Base-by-base conservation (phyloP, 2,888 invertebrate genomes). In the Euclidia mi region DNA sequence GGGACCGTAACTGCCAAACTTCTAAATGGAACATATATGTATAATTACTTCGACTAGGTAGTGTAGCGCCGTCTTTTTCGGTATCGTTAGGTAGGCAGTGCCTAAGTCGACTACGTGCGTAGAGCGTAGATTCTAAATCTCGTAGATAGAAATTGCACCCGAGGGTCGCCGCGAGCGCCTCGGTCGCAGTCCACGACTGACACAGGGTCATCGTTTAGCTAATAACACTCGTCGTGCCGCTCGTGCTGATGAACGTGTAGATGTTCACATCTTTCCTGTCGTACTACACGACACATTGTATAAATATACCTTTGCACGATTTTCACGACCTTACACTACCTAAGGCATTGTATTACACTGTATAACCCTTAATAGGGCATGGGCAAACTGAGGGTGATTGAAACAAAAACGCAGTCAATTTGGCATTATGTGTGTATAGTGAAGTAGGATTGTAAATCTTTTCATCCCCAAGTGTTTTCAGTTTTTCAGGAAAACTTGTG, bases 51-150 rank as follows among this genome's bases (percentile, higher is more conserved):
- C 56, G 47, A 58, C 46, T 71, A 69, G 64, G 72, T 86, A 84
- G 83, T 56, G 77, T 87, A 86, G 82, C 76, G 85, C 81, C 88
- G 87, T 84, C 78, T 85, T 75, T 78, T 81, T 82, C 84, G 85
- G 81, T 82, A 78, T 76, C 73, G 72, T 84, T 82, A 81, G 79
- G 70, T 84, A 87, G 88, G 89, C 89, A 79, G 85, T 85, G 92
- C 91, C 91, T 88, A 83, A 81, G 75, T 82, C 83, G 81, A 87
- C 86, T 86, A 88, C 87, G 88, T 87, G 84, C 81, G 90, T 91
- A 91, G 90, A 92, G 92, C 93, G 90, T 93, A 94, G 92, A 92
- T 93, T 94, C 92, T 92, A 92, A 92, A 93, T 90, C 79, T 86
- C 81, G 86, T 94, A 93, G 93, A 89, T 90, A 90, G 88, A 84